Evolutionary conservation across 2,113 vertebrate genomes (phyloP), one percentile per base, ranked within the genome.

Genomic region (Stigmatopora nigra): DNA sequence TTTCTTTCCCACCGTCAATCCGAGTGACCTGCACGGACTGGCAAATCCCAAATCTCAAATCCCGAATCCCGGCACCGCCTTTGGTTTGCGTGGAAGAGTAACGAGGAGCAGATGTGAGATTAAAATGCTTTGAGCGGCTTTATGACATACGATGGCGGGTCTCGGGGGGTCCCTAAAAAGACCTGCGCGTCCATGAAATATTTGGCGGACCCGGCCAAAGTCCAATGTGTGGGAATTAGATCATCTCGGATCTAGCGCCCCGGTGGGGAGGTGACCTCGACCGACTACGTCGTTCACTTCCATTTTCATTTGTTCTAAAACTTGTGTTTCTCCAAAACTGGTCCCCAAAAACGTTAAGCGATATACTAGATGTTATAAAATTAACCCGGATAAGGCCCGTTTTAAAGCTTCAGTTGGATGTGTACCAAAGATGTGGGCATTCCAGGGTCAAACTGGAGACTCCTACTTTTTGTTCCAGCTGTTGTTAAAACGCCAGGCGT

Each of bases 61-160:
- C 66, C 72, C 64, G 75, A 76, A 79, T 77, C 74, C 78, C 75
- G 75, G 69, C 65, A 78, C 77, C 60, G 68, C 77, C 67, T 86
- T 82, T 77, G 66, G 78, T 84, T 80, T 86, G 78, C 78, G 83
- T 84, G 85, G 85, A 86, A 88, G 73, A 78, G 77, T 89, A 90
- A 92, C 78, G 78, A 83, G 82, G 71, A 88, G 83, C 91, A 92
- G 89, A 91, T 91, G 89, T 90, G 83, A 86, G 81, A 89, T 90
- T 89, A 87, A 88, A 89, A 88, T 82, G 80, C 83, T 83, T 80
- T 84, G 78, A 81, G 87, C 85, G 65, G 67, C 77, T 85, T 87
- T 87, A 86, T 88, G 85, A 91, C 87, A 84, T 79, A 86, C 88
- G 89, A 88, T 84, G 84, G 79, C 82, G 78, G 73, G 78, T 88